A percentile compares a stretch with the other conserved stretches of the same genome.
phyloP scores from a whole-genome alignment of 1,140 invertebrate species.

The Drosophila murphyi region DNA sequence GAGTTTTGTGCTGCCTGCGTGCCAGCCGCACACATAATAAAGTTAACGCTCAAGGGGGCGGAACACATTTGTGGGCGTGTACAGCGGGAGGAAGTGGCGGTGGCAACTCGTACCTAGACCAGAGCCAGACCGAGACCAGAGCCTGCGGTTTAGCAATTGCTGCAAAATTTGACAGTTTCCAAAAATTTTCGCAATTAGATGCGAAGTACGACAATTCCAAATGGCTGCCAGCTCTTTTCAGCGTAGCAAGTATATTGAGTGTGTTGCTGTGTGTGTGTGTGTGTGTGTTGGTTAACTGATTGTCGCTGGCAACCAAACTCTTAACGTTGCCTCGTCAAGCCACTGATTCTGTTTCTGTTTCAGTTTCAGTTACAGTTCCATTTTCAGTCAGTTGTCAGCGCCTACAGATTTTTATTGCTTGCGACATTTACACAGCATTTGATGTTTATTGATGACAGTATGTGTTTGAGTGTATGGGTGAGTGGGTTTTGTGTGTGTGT shows the following conservation, averaged over 20 bases:
- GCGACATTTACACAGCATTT: constrained; percentile 62
- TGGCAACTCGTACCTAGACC: constrained; percentile 14
- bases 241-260: not conserved
- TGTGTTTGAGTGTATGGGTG: constrained; percentile 14
- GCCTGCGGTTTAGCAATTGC: constrained; percentile 59
- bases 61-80: constrained; percentile 28
- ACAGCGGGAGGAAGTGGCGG: not conserved
- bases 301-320: constrained; percentile 50
- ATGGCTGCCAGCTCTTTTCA: constrained; percentile 25
- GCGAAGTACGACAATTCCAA: constrained; percentile 57
- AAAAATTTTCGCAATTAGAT: constrained; percentile 68
- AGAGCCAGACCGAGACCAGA: constrained; percentile 39
- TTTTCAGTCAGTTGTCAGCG: constrained; percentile 27
- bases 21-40: constrained; percentile 64
- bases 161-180: constrained; percentile 64
- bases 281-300: constrained; percentile 37
- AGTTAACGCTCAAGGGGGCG: constrained; percentile 53
- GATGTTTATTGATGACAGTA: constrained; percentile 50
- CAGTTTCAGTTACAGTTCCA: constrained; percentile 23
- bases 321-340: constrained; percentile 50
- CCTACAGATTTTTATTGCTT: constrained; percentile 63
- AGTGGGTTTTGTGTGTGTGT: not conserved
- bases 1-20: constrained; percentile 35
- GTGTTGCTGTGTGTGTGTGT: not conserved
- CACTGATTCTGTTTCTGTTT: constrained; percentile 44